Base-by-base conservation (phyloP, 2,113 vertebrate species). In the Corythoichthys haematopterus region DNA sequence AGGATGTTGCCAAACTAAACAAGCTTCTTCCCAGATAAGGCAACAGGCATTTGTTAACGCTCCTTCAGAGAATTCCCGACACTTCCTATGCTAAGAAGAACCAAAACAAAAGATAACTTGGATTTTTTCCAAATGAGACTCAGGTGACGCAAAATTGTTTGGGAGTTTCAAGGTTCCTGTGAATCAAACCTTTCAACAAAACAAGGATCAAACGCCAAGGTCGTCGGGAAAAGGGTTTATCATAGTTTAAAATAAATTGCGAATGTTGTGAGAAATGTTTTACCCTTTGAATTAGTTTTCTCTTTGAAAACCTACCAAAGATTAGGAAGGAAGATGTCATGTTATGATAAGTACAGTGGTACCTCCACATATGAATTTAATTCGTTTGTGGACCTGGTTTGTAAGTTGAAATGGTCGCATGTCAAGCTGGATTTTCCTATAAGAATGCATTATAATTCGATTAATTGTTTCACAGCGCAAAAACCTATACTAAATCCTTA, bases 1-100 rank as follows among this genome's bases (percentile, higher is more conserved):
- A 57, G 55, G 55, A 36, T 57, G 35, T 57, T 57, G 55, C 55
- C 55, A 57, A 57, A 57, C 55, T 57, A 57, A 57, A 57, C 55
- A 57, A 57, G 55, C 55, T 57, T 36, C 55, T 57, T 57, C 55
- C 55, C 55, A 36, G 55, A 57, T 57, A 57, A 57, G 55, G 55
- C 55, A 33, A 13, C 35, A 15, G 55, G 33, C 33, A 36, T 57
- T 37, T 57, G 55, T 57, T 36, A 36, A 57, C 33, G 55, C 33
- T 12, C 35, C 55, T 57, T 57, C 55, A 36, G 55, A 57, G 55
- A 57, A 57, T 57, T 57, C 55, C 2, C 4, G 33, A 57, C 55
- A 57, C 55, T 57, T 57, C 55, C 55, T 57, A 36, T 2, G 1
- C 55, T 36, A 4, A 36, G 33, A 36, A 12, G 13, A 57, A 57